Percentiles rank a stretch among this genome's conserved stretches.
These are phyloP conservation scores for Poeciliopsis infans DNA, from an alignment of 2,797 vertebrate species.

Conservation along the genomic window DNA sequence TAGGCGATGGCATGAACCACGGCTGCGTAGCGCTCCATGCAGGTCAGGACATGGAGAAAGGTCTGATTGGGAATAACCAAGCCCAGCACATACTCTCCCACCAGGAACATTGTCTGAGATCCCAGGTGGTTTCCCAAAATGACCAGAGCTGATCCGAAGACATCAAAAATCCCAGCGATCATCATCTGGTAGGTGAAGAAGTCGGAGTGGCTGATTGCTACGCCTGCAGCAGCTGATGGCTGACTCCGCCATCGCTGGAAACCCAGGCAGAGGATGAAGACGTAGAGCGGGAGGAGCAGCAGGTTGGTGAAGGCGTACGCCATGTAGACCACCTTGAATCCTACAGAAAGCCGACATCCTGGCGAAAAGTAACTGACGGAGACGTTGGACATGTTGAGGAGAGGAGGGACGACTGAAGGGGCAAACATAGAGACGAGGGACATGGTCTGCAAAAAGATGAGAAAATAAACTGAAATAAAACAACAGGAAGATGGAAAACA, in stretches of 20 bases:
- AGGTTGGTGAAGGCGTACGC: rapidly evolving
- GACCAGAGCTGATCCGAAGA: not conserved
- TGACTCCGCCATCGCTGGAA: not conserved
- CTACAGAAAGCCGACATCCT: not conserved
- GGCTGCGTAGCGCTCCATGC: slow-evolving; percentile 30
- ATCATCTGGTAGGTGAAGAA: slow-evolving; percentile 29
- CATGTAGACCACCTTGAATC: not conserved
- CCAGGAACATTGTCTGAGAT: not conserved
- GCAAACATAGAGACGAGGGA: not conserved
- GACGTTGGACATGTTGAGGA: not conserved
- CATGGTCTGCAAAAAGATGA: slow-evolving; percentile 13
- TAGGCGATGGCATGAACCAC: slow-evolving; percentile 22
- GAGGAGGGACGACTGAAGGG: not conserved
- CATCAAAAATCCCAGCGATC: not conserved
- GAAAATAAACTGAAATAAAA: not conserved
- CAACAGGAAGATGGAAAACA: not conserved
- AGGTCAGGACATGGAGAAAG: slow-evolving; percentile 26
- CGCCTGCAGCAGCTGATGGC: not conserved
- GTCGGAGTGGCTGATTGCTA: not conserved
- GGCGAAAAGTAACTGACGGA: not conserved
- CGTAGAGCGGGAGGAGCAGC: slow-evolving; percentile 19
- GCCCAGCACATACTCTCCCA: not conserved
- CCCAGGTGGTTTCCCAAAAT: not conserved
- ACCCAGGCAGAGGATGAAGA: slow-evolving; percentile 20
- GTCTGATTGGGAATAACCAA: not conserved